Evolutionary conservation across 30 jellyfish, hydroid and myxozoan genomes (phyloP), one percentile per base, ranked within the genome.

Genomic region (Haliclystus octoradiatus): DNA sequence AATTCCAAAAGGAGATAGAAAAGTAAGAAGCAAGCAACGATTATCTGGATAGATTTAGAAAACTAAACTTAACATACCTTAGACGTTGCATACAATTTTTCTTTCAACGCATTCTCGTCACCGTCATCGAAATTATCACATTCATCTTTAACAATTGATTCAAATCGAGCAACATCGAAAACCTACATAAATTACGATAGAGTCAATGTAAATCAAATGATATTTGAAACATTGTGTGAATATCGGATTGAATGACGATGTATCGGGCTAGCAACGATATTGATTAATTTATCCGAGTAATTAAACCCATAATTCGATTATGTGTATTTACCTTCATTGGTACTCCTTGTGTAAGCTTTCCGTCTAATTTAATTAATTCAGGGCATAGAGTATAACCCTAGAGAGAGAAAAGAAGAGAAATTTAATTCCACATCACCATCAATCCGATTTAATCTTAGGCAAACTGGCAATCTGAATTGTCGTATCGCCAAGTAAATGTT

Each of bases 341-440:
- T 19, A 89, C 98, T 2, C 98, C 98, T 74, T 89, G 98, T 2
- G 98, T 89, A 2, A 89, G 70, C 53, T 89, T 89, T 13, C 98
- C 98, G 52, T 81, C 75, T 65, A 89, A 66, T 76, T 82, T 81
- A 15, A 89, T 85, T 15, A 89, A 83, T 49, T 82, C 98, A 1
- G 95, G 95, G 28, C 94, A 89, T n/a, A 89, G 76, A 35, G 95
- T 83, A 70, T 75, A 92, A 23, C 98, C 98, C 94, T 81, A 23
- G 26, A 26, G 31, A 57, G 12, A 57, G 23, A n/a, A 5, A 12
- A 57, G 57, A 40, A 5, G n/a, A n/a, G n/a, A n/a, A n/a, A n/a
- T n/a, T n/a, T n/a, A n/a, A n/a, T n/a, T n/a, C n/a, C n/a, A n/a
- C n/a, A n/a, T n/a, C n/a, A n/a, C n/a, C n/a, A n/a, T n/a, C n/a